Evolutionary conservation across 2,797 vertebrate genomes (phyloP).

Genomic region (Anniella stebbinsi): DNA sequence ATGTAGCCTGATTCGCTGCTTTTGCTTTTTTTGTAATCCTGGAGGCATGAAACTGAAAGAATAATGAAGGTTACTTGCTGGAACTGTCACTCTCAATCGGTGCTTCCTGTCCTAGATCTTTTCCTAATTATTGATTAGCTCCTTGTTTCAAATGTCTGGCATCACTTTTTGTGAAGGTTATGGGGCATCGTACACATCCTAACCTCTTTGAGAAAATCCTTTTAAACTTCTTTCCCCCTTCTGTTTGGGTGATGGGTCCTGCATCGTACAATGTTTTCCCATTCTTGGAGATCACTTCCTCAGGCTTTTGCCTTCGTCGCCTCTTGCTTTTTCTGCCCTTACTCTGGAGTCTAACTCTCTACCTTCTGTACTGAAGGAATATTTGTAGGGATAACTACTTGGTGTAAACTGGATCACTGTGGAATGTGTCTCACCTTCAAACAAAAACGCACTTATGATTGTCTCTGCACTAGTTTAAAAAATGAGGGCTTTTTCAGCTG

Average conservation of each 20-base stretch:
- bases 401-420: slow-evolving; percentile 65
- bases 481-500: slow-evolving; percentile 63
- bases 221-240: slow-evolving; percentile 65
- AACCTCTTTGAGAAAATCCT: slow-evolving; percentile 70
- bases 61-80: slow-evolving; percentile 8
- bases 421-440: slow-evolving; percentile 43
- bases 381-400: slow-evolving; percentile 69
- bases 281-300: slow-evolving; percentile 67
- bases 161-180: slow-evolving; percentile 32
- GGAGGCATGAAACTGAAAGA: not conserved
- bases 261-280: slow-evolving; percentile 59
- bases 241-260: slow-evolving; percentile 79
- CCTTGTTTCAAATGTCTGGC: slow-evolving; percentile 50
- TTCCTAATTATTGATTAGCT: slow-evolving; percentile 46
- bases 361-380: slow-evolving; percentile 68
- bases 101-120: slow-evolving; percentile 53
- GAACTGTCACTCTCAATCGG: slow-evolving; percentile 18
- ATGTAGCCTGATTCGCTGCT: not conserved
- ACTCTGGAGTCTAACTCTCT: slow-evolving; percentile 63
- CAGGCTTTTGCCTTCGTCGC: slow-evolving; percentile 65
- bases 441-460: slow-evolving; percentile 34
- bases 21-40: not conserved
- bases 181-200: slow-evolving; percentile 55
- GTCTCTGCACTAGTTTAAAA: slow-evolving; percentile 55
- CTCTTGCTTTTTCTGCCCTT: slow-evolving; percentile 64